A percentile compares a stretch with the other conserved stretches of the same genome.
Conservation (phyloP, 2,797 vertebrate species). For the Halcyon chelicuti region DNA sequence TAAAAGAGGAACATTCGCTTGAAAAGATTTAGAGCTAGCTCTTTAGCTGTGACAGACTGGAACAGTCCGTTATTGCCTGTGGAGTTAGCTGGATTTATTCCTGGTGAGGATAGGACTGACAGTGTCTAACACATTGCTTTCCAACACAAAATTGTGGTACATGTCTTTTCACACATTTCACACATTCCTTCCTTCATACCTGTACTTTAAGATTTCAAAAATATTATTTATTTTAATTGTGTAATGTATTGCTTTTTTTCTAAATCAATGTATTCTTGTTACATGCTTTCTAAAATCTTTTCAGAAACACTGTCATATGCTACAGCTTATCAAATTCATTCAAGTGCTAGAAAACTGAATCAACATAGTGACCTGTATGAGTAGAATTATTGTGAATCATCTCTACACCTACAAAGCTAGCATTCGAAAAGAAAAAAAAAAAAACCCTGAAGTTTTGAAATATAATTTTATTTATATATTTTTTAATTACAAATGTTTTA, state of each 20-base stretch:
- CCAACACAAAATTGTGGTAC: neutral
- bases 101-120: neutral
- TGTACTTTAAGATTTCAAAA: neutral
- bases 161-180: neutral
- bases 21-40: slow-evolving; percentile 13
- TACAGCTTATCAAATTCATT: neutral
- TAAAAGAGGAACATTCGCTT: neutral
- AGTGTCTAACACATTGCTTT: neutral
- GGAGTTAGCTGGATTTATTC: slow-evolving; percentile 10
- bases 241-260: neutral
- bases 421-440: neutral
- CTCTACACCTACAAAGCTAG: neutral
- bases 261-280: neutral
- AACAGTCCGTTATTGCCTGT: neutral
- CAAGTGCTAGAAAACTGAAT: neutral
- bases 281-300: neutral
- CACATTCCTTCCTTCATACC: neutral
- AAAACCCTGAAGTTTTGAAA: neutral
- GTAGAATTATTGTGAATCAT: neutral
- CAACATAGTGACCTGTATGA: neutral
- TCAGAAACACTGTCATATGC: neutral
- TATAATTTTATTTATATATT: neutral
- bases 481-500: neutral
- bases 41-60: slow-evolving; percentile 9
- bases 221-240: neutral